Conservation (phyloP, 1,140 invertebrate species). For the Epicauta chinensis region DNA sequence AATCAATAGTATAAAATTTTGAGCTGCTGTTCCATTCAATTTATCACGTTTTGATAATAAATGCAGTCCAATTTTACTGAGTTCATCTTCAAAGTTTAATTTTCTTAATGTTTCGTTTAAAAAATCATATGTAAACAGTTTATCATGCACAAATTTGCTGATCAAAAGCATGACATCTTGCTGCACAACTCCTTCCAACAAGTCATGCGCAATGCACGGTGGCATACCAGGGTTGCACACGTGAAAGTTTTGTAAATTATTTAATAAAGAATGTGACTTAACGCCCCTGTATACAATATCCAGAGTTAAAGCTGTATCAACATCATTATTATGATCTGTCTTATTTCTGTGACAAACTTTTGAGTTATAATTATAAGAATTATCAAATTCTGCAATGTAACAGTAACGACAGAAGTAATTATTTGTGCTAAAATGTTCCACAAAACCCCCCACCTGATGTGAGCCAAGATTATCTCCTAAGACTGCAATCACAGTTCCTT, state of each 20-base stretch:
- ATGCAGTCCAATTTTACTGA: neutral
- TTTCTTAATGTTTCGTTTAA: conserved; percentile 1
- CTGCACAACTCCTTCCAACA: conserved; percentile 13
- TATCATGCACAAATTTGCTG: conserved; percentile 2
- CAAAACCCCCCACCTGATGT: conserved; percentile 24
- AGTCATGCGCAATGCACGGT: conserved; percentile 11
- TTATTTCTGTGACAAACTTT: neutral
- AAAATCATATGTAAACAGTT: neutral
- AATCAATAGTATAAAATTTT: conserved; percentile 1
- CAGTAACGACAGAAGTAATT: conserved; percentile 21
- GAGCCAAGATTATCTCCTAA: conserved; percentile 22
- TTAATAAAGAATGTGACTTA: conserved; percentile 1
- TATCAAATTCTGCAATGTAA: conserved; percentile 11
- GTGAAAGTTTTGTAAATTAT: conserved; percentile 9
- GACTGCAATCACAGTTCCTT: conserved; percentile 12
- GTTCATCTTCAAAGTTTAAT: neutral
- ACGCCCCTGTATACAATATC: neutral
- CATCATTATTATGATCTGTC: conserved; percentile 2
- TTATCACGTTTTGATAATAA: conserved; percentile 4
- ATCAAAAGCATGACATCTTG: conserved; percentile 4
- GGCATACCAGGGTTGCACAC: conserved; percentile 8
- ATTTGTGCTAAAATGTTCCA: conserved; percentile 20
- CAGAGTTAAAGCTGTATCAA: neutral
- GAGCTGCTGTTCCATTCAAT: neutral
- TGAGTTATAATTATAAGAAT: neutral